Percentiles rank a stretch among this genome's conserved stretches.
phyloP scores from a whole-genome alignment of 2,888 invertebrate species.

The Apocheima hispidaria region DNA sequence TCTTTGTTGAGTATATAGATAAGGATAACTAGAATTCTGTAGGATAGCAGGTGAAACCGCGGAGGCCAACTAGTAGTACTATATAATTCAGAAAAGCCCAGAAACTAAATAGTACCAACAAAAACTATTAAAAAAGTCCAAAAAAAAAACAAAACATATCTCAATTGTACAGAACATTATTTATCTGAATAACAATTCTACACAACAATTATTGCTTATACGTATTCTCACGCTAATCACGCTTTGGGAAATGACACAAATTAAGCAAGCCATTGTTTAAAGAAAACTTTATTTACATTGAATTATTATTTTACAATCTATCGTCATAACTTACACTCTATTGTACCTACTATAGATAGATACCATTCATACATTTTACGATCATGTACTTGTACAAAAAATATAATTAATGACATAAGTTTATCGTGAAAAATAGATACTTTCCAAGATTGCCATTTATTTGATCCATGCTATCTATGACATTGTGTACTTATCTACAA shows the following conservation, averaged over 20 bases:
- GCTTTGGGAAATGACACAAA: conserved; percentile 66
- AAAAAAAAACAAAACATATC: too few species aligned
- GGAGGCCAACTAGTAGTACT: too few species aligned
- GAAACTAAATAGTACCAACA: too few species aligned
- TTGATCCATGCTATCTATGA: conserved; percentile 27
- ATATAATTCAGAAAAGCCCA: too few species aligned
- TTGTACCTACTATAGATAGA: conserved; percentile 59
- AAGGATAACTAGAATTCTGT: too few species aligned
- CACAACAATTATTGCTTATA: too few species aligned
- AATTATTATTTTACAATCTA: conserved; percentile 82
- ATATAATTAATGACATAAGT: conserved; percentile 18
- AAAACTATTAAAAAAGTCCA: too few species aligned
- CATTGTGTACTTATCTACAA: conserved; percentile 53
- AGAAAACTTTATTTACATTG: conserved; percentile 84
- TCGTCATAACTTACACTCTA: conserved; percentile 72
- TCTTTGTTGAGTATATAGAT: too few species aligned
- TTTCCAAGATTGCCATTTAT: conserved; percentile 7
- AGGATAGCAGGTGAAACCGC: too few species aligned
- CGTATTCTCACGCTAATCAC: conserved; percentile 65
- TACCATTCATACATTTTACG: conserved; percentile 22
- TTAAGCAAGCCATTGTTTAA: conserved; percentile 70
- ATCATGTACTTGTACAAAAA: conserved; percentile 4
- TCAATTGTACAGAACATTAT: not conserved
- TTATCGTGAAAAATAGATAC: not conserved
- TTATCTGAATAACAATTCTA: too few species aligned